Conservation (phyloP, 2,797 vertebrate genomes). For the Neosilurus mollespiculum region DNA sequence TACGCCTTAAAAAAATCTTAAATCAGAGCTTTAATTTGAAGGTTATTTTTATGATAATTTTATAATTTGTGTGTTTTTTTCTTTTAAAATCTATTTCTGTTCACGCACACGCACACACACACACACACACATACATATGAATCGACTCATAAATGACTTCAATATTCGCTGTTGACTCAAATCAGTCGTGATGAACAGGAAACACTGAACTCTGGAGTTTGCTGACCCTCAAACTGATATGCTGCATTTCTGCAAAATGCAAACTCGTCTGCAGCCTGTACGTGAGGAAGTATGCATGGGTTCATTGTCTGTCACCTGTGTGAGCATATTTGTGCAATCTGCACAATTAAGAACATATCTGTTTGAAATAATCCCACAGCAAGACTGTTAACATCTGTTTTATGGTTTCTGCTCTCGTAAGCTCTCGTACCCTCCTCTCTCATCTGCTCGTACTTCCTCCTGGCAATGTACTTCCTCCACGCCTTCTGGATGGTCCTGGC, state of each 20-base stretch:
- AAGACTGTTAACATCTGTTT: neutral
- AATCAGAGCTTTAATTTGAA: neutral
- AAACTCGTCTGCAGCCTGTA: neutral
- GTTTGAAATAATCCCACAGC: neutral
- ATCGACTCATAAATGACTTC: neutral
- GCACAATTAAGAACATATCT: neutral
- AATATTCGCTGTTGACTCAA: neutral
- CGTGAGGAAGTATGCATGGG: neutral
- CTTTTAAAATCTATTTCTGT: neutral
- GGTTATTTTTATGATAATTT: neutral
- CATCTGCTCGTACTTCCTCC: slow-evolving; percentile 94
- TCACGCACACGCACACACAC: too few species aligned
- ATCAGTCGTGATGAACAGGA: neutral
- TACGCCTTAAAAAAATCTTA: neutral
- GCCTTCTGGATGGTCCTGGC: slow-evolving; percentile 94
- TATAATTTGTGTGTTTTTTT: neutral
- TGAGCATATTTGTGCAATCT: neutral
- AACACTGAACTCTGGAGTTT: neutral
- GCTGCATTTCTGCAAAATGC: slow-evolving; percentile 2
- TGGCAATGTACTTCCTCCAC: slow-evolving; percentile 84
- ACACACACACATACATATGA: too few species aligned
- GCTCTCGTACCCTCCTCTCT: slow-evolving; percentile 86
- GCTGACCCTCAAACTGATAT: neutral
- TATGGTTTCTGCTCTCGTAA: neutral
- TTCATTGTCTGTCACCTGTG: neutral